Conservation (phyloP, 2,888 invertebrate species). For the Parnassius smintheus region DNA sequence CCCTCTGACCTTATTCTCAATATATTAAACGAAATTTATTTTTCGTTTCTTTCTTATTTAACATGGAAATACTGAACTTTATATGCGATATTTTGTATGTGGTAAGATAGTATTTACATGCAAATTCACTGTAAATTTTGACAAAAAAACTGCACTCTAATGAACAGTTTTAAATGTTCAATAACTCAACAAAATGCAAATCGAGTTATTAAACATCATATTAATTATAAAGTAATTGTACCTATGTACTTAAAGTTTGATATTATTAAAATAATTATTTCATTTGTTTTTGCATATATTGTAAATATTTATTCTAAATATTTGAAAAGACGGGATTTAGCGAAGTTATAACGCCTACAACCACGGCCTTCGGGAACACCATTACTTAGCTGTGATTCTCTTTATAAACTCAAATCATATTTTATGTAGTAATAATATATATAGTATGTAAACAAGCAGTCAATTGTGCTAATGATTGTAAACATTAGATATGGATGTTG, state of each 20-base stretch:
- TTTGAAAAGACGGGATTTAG: conserved; percentile 59
- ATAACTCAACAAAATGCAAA: no score
- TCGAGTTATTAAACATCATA: no score
- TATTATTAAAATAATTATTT: conserved; percentile 52
- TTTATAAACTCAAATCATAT: conserved; percentile 64
- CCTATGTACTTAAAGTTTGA: conserved; percentile 65
- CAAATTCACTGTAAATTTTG: conserved; percentile 15
- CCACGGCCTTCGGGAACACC: conserved; percentile 67
- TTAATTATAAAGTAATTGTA: no score
- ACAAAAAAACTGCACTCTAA: conserved; percentile 17
- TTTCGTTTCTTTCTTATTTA: conserved; percentile 13
- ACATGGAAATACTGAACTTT: conserved; percentile 8
- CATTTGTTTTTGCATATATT: conserved; percentile 41
- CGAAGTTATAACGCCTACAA: conserved; percentile 50
- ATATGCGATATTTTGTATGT: conserved; percentile 12
- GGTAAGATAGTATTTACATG: conserved; percentile 16
- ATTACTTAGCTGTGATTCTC: conserved; percentile 74
- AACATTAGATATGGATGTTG: conserved; percentile 9
- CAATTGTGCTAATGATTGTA: conserved; percentile 23
- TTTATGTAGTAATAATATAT: conserved; percentile 43
- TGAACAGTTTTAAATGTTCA: conserved; percentile 15
- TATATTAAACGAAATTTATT: conserved; percentile 10
- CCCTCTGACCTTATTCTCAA: conserved; percentile 8
- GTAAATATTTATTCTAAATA: conserved; percentile 43
- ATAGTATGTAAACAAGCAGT: conserved; percentile 25